Conservation (phyloP, 2,888 invertebrate species). For the Anoplius nigerrimus region DNA sequence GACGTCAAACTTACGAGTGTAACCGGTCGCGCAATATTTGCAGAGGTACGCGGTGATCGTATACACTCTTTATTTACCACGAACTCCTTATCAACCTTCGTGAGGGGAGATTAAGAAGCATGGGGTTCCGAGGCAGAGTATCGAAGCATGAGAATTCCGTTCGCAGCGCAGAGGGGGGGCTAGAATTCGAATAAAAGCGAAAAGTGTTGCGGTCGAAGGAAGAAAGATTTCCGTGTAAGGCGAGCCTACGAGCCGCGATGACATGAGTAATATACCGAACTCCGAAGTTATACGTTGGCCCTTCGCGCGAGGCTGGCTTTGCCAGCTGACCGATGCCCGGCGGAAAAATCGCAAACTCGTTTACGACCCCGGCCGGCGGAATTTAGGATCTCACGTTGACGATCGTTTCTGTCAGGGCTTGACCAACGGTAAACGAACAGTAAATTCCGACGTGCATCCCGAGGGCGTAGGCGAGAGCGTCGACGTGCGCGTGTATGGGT, state of each 20-base stretch:
- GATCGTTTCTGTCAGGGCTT: constrained; percentile 2
- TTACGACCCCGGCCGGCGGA: too few species aligned
- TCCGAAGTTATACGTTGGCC: too few species aligned
- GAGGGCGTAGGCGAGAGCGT: constrained; percentile 25
- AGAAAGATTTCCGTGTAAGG: too few species aligned
- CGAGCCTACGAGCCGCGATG: too few species aligned
- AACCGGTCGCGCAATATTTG: constrained; percentile 31
- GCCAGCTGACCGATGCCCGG: too few species aligned
- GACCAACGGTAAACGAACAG: constrained; percentile 28
- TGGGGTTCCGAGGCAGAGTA: constrained; percentile 20
- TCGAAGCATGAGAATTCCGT: too few species aligned
- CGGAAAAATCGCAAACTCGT: too few species aligned
- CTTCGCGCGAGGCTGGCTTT: too few species aligned
- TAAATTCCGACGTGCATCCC: constrained; percentile 18
- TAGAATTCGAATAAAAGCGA: too few species aligned
- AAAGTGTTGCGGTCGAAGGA: too few species aligned
- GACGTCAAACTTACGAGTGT: constrained; percentile 23
- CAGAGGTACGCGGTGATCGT: constrained; percentile 21
- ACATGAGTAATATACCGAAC: too few species aligned
- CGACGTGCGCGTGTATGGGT: background rate
- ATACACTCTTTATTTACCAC: background rate
- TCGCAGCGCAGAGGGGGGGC: too few species aligned
- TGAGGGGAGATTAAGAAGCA: constrained; percentile 42
- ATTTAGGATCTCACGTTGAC: constrained; percentile 9
- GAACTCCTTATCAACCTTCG: constrained; percentile 35